These are phyloP conservation scores for Schizopygopsis malacanthus DNA, from an alignment of 2,797 vertebrate species.

Conservation along the genomic window DNA sequence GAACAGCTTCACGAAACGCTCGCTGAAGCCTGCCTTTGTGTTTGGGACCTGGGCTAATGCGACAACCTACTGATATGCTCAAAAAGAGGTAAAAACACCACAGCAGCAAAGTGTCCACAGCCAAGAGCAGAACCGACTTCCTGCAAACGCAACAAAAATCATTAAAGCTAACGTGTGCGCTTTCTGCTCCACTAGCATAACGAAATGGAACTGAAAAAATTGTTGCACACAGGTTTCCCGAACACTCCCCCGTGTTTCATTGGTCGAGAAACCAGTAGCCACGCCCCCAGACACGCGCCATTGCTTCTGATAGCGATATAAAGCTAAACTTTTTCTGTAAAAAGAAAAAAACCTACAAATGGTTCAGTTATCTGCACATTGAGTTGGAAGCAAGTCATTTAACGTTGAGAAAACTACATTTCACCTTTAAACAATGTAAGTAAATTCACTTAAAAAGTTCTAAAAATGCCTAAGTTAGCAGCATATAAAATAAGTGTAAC, in stretches of 20 bases:
- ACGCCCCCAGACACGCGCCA: neutral
- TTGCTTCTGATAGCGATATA: neutral
- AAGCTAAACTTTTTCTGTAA: neutral
- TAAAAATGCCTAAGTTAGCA: neutral
- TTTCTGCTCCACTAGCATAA: neutral
- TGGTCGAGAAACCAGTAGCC: neutral
- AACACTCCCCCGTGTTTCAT: neutral
- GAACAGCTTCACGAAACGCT: neutral
- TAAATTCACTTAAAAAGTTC: neutral
- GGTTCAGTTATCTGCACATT: neutral
- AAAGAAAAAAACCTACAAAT: neutral
- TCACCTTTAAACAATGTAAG: neutral
- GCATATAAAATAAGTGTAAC: neutral
- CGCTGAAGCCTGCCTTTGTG: neutral
- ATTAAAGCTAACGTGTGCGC: neutral
- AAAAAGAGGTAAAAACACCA: neutral
- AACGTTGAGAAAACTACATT: neutral
- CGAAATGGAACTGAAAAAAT: neutral
- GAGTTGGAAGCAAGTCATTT: neutral
- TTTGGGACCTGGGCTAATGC: neutral
- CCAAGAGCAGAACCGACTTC: neutral
- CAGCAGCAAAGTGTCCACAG: neutral
- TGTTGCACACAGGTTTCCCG: neutral
- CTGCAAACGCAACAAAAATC: neutral
- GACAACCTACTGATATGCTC: neutral